A percentile compares a stretch with the other conserved stretches of the same genome.
Evolutionary conservation across 2,888 invertebrate genomes (phyloP).

Genomic region (Eumacrocentrus americanus): DNA sequence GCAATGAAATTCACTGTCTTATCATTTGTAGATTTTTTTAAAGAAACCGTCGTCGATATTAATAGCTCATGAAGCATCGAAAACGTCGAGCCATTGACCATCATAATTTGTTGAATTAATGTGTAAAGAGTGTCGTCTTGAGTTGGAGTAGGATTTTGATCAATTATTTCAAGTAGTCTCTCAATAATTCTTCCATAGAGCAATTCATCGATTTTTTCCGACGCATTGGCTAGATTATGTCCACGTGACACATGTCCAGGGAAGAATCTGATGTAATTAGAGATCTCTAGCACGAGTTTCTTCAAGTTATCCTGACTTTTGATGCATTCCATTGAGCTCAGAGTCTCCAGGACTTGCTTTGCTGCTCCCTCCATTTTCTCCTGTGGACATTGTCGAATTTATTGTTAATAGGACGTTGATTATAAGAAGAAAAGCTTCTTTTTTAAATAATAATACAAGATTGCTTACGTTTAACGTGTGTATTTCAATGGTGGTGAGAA

Average conservation of each 20-base stretch:
- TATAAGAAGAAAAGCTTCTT: too few relatives aligned
- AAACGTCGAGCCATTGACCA: constrained; percentile 63
- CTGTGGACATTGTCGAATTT: too few relatives aligned
- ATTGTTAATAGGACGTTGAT: too few relatives aligned
- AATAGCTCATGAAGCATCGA: constrained; percentile 62
- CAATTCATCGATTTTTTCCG: constrained; percentile 60
- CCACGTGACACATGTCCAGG: constrained; percentile 72
- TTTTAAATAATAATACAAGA: background rate
- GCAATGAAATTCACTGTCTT: constrained; percentile 58
- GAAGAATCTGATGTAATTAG: constrained; percentile 50
- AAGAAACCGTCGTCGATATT: constrained; percentile 60
- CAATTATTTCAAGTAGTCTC: constrained; percentile 62
- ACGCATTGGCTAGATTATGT: constrained; percentile 65
- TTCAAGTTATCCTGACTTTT: constrained; percentile 56
- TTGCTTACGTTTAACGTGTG: background rate
- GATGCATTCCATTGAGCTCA: constrained; percentile 54
- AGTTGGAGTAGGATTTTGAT: constrained; percentile 41
- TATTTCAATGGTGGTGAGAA: background rate
- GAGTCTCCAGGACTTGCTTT: constrained; percentile 53
- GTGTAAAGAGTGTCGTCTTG: constrained; percentile 58
- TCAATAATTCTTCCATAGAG: constrained; percentile 65
- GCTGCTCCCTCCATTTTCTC: constrained; percentile 39
- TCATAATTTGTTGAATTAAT: constrained; percentile 62
- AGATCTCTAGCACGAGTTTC: constrained; percentile 43
- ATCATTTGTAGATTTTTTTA: constrained; percentile 60